Conservation (phyloP, 2,113 vertebrate species). For the Todiramphus chloris region DNA sequence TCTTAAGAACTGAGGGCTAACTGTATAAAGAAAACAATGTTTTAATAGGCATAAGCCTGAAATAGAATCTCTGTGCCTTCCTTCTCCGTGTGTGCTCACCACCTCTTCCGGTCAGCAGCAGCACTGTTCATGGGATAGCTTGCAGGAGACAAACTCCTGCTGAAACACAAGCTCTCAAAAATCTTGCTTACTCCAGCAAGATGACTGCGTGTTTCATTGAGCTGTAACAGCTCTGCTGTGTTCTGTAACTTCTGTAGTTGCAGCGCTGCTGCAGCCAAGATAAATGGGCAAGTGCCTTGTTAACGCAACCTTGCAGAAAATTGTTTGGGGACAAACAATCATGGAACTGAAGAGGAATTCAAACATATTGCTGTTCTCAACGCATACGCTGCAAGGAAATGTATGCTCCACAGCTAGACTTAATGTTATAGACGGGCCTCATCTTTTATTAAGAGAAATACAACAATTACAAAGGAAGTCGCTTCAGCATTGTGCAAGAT, state of each 20-base stretch:
- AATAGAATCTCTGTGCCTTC: neutral
- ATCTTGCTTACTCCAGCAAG: neutral
- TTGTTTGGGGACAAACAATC: neutral
- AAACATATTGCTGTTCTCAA: neutral
- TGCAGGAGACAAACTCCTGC: neutral
- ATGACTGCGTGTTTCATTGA: neutral
- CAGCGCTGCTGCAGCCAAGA: fast-evolving
- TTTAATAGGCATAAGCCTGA: neutral
- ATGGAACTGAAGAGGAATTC: neutral
- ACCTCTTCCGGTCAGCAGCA: neutral
- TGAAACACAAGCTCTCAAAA: neutral
- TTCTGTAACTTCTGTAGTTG: neutral
- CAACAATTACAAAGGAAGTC: neutral
- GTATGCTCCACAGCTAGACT: neutral
- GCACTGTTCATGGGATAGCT: neutral
- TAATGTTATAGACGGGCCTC: fast-evolving
- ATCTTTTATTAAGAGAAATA: neutral
- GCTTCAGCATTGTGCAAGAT: neutral
- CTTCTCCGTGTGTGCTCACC: neutral
- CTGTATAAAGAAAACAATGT: neutral
- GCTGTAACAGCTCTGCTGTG: neutral
- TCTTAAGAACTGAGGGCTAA: neutral
- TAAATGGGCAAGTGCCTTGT: neutral
- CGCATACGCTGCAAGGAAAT: neutral
- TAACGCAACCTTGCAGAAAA: neutral